phyloP scores from a whole-genome alignment of 92 coral and sea anemone genomes.

The Zoanthus sansibaricus region DNA sequence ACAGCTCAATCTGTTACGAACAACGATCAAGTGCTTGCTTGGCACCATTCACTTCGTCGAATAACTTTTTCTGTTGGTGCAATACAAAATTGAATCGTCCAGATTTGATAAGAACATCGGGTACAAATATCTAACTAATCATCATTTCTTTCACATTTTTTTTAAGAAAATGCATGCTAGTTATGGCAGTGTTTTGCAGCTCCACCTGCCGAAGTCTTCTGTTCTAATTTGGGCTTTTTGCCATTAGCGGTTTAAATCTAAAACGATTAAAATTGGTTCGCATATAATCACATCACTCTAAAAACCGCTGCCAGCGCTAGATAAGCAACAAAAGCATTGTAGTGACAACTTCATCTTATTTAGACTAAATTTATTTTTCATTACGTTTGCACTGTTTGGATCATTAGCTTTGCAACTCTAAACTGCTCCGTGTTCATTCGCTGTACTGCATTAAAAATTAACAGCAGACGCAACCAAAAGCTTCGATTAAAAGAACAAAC shows the following conservation, averaged over 20 bases:
- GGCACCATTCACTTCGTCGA: background rate
- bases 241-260: slow-evolving; percentile 32
- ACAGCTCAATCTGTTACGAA: slow-evolving; percentile 22
- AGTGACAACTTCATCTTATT: background rate
- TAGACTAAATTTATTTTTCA: background rate
- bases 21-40: slow-evolving; percentile 31
- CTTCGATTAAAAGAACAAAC: slow-evolving; percentile 31
- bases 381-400: slow-evolving; percentile 9
- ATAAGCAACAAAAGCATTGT: background rate
- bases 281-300: background rate
- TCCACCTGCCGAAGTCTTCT: slow-evolving; percentile 22
- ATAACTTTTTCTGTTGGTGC: background rate
- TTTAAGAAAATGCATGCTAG: background rate
- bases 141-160: background rate
- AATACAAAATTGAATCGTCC: background rate
- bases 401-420: slow-evolving; percentile 4
- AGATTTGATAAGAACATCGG: background rate
- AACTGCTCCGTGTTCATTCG: slow-evolving; percentile 20
- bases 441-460: slow-evolving; percentile 25
- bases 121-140: background rate
- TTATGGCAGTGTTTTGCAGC: background rate
- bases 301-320: background rate
- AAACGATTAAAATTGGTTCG: background rate
- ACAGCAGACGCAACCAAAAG: slow-evolving; percentile 29
- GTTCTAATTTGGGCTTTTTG: slow-evolving; percentile 25